Evolutionary conservation across 2,113 vertebrate genomes (phyloP), one percentile per base, ranked within the genome.

Genomic region (Boleophthalmus pectinirostris): DNA sequence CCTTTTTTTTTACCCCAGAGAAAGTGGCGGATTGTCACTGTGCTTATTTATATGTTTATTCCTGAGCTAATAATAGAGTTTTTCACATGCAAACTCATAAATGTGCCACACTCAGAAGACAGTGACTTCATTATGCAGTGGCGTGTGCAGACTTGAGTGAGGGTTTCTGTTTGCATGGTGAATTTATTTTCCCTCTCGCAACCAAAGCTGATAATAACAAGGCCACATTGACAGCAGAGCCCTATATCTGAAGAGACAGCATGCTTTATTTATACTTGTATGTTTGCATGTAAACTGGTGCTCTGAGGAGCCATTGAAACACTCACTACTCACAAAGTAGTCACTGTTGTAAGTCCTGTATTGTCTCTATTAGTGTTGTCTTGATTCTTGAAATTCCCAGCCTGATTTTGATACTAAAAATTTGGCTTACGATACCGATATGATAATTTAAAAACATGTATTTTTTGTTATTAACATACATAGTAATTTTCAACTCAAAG

Each of bases 261-360:
- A 43, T 84, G 67, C 73, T 87, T 79, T 83, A 86, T 86, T 86
- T 75, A 56, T 46, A 33, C 45, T 79, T 21, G 74, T 58, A 68
- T 35, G 21, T 68, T 66, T 81, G 72, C 61, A 76, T 79, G 68
- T 47, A 79, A 46, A 70, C 78, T 43, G 49, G 23, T n/a, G 65
- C 77, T 46, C 66, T n/a, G 21, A 49, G 69, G n/a, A 38, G 65
- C 38, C 66, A 9, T 11, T 13, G 35, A 61, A 25, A 18, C 15
- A 33, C 16, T 5, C 29, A 12, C n/a, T 1, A 21, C 18, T 64
- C 9, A 12, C 61, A 64, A 4, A 33, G 18, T 29, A 35, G 14
- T 33, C 3, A 20, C 24, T 33, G 25, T 61, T 29, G 25, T 29
- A 60, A 60, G 15, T 18, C 24, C 56, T 58, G 21, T 33, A 24